Conservation (phyloP, 2,113 vertebrate genomes). For the Gasterosteus nipponicus region DNA sequence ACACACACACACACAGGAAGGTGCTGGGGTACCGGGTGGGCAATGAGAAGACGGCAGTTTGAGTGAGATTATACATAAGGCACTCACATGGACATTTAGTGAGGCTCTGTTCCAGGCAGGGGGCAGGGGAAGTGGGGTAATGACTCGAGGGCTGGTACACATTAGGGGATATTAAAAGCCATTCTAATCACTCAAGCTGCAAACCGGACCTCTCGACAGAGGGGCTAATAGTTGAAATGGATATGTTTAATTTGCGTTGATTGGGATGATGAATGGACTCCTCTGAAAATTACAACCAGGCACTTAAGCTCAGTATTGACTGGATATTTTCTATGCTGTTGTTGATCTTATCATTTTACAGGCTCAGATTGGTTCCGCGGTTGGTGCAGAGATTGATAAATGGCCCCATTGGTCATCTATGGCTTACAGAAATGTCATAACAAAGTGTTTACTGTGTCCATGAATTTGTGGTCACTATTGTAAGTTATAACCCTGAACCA, state of each 20-base stretch:
- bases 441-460: slow-evolving; percentile 1
- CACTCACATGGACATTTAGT: slow-evolving; percentile 63
- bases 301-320: slow-evolving; percentile 29
- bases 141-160: slow-evolving; percentile 80
- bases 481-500: slow-evolving; percentile 13
- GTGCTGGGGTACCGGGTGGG: slow-evolving; percentile 42
- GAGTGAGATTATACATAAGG: slow-evolving; percentile 63
- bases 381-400: slow-evolving; percentile 4
- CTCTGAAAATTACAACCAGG: slow-evolving; percentile 69
- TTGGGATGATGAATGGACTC: slow-evolving; percentile 75
- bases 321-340: slow-evolving; percentile 8
- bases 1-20: slow-evolving; percentile 31
- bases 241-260: slow-evolving; percentile 78
- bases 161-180: slow-evolving; percentile 82
- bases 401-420: neutral
- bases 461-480: slow-evolving; percentile 14
- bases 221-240: slow-evolving; percentile 73
- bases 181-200: slow-evolving; percentile 79
- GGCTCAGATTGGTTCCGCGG: slow-evolving; percentile 19
- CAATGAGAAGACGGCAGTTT: slow-evolving; percentile 34
- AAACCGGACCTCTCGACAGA: slow-evolving; percentile 65
- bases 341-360: slow-evolving; percentile 26
- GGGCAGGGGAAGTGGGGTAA: slow-evolving; percentile 78
- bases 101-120: slow-evolving; percentile 72
- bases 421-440: slow-evolving; percentile 5